phyloP scores from a whole-genome alignment of 2,888 invertebrate species.

The Phyllotreta striolata region DNA sequence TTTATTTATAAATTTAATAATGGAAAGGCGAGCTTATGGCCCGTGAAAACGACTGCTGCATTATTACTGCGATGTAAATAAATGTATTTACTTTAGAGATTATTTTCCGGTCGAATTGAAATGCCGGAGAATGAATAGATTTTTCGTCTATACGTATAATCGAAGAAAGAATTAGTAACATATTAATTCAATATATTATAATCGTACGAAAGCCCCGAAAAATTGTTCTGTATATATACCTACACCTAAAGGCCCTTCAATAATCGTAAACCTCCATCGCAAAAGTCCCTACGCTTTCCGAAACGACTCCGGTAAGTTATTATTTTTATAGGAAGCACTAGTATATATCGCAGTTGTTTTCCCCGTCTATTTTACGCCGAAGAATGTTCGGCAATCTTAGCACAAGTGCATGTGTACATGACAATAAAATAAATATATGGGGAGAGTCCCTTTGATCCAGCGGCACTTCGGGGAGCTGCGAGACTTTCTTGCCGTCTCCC shows the following conservation, averaged over 20 bases:
- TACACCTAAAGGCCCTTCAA: conserved; percentile 5
- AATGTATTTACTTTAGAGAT: conserved; percentile 26
- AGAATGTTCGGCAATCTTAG: conserved; percentile 57
- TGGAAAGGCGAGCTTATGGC: conserved; percentile 28
- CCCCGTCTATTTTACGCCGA: conserved; percentile 48
- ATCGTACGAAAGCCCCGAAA: no score
- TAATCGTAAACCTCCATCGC: conserved; percentile 21
- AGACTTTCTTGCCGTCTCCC: conserved; percentile 48
- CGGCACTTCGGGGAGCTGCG: conserved; percentile 52
- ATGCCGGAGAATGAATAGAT: conserved; percentile 22
- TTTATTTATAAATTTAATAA: conserved; percentile 38
- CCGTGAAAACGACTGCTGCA: conserved; percentile 28
- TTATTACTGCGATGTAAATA: conserved; percentile 29
- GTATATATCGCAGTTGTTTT: conserved; percentile 33
- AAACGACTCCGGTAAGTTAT: conserved; percentile 47
- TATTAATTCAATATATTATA: no score
- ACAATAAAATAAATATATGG: conserved; percentile 62
- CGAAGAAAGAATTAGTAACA: no score
- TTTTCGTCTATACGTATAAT: not conserved
- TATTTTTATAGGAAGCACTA: conserved; percentile 48
- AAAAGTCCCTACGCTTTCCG: conserved; percentile 32
- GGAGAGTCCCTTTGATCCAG: conserved; percentile 58
- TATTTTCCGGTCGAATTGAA: conserved; percentile 24
- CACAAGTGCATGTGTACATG: conserved; percentile 59
- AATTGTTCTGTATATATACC: no score